Evolutionary conservation across 1,140 invertebrate genomes (phyloP).

Genomic region (Callitettix versicolor): DNA sequence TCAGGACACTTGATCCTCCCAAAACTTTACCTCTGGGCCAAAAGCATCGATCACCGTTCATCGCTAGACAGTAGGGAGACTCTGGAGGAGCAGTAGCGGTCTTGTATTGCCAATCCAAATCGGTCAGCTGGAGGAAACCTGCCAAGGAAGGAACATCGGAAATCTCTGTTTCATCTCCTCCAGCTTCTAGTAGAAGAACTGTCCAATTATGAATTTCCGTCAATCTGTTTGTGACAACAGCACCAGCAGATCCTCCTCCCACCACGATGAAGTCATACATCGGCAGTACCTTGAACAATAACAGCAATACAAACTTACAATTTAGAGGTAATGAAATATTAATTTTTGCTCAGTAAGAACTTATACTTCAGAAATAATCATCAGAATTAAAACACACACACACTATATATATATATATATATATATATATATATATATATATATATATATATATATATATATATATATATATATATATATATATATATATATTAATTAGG

Average conservation of each 20-base stretch:
- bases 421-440: too few species aligned
- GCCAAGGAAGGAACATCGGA: conserved; percentile 65
- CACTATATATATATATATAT: too few species aligned
- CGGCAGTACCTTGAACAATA: conserved; percentile 47
- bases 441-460: too few species aligned
- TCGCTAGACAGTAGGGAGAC: conserved; percentile 64
- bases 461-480: too few species aligned
- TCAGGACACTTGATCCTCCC: conserved; percentile 88
- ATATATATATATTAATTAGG: too few species aligned
- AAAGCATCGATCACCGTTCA: conserved; percentile 73
- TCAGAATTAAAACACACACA: too few species aligned
- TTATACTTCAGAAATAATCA: too few species aligned
- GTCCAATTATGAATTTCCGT: conserved; percentile 70
- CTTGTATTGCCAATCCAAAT: conserved; percentile 87
- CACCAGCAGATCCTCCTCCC: conserved; percentile 84
- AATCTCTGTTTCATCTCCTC: conserved; percentile 69
- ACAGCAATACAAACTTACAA: not conserved
- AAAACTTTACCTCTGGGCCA: conserved; percentile 81
- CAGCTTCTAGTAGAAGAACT: conserved; percentile 72
- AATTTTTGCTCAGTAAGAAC: not conserved
- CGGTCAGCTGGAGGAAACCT: conserved; percentile 63
- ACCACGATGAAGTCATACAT: conserved; percentile 77
- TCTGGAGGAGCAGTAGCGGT: conserved; percentile 58
- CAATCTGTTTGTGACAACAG: conserved; percentile 81
- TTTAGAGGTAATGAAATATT: not conserved